These are phyloP conservation scores for Ferdinandea cuprea DNA, from an alignment of 2,888 invertebrate genomes.

Conservation along the genomic window DNA sequence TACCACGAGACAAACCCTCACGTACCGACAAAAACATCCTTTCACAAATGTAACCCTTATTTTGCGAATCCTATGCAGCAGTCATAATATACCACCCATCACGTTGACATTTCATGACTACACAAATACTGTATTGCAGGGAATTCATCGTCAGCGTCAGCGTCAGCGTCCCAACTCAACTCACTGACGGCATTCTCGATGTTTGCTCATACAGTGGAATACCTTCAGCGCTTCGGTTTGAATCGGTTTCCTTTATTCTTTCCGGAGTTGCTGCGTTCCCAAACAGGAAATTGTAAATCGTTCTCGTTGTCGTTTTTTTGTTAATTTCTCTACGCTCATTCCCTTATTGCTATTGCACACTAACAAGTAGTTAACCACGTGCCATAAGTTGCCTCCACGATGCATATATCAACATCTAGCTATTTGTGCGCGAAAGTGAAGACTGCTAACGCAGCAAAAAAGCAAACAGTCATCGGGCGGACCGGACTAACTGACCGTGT, in stretches of 20 bases:
- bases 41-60: neutral
- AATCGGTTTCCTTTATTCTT: slow-evolving; percentile 52
- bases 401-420: slow-evolving; percentile 2
- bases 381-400: slow-evolving; percentile 43
- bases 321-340: slow-evolving; percentile 32
- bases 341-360: slow-evolving; percentile 16
- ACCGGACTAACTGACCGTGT: slow-evolving; percentile 38
- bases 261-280: slow-evolving; percentile 50
- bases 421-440: slow-evolving; percentile 39
- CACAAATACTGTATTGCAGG: slow-evolving; percentile 32
- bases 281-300: slow-evolving; percentile 73
- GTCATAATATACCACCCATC: slow-evolving; percentile 25
- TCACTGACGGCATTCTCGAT: neutral
- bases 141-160: slow-evolving; percentile 40
- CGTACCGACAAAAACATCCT: slow-evolving; percentile 1
- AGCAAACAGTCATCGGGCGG: slow-evolving; percentile 23
- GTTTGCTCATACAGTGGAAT: slow-evolving; percentile 33
- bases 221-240: slow-evolving; percentile 37
- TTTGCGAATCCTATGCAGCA: slow-evolving; percentile 12
- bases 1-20: no score
- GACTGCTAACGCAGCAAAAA: slow-evolving; percentile 15
- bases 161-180: neutral
- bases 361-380: slow-evolving; percentile 66
- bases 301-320: slow-evolving; percentile 43
- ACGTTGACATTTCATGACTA: slow-evolving; percentile 45